A percentile compares a stretch with the other conserved stretches of the same genome.
Conservation (phyloP, 2,113 vertebrate species). For the Ammodytes marinus region DNA sequence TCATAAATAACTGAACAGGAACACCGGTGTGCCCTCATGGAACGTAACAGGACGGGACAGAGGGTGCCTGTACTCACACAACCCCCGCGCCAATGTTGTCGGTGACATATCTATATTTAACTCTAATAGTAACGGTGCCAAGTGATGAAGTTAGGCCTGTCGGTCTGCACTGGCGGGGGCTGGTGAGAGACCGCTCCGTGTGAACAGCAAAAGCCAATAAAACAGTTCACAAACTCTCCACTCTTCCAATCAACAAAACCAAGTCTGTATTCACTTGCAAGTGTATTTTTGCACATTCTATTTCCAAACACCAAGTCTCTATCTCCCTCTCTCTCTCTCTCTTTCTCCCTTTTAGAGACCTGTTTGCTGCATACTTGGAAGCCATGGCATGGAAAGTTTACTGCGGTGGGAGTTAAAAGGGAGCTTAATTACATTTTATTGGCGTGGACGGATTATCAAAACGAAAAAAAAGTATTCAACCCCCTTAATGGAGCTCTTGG, state of each 20-base stretch:
- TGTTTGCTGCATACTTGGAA: slow-evolving; percentile 76
- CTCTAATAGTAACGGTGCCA: slow-evolving; percentile 55
- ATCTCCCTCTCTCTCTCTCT: slow-evolving; percentile 19
- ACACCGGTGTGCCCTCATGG: slow-evolving; percentile 47
- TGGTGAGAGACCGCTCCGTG: slow-evolving; percentile 18
- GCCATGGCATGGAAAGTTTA: slow-evolving; percentile 79
- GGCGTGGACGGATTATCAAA: slow-evolving; percentile 79
- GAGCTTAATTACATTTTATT: slow-evolving; percentile 79
- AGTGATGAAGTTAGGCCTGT: slow-evolving; percentile 62
- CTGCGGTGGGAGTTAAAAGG: slow-evolving; percentile 78
- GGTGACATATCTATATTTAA: slow-evolving; percentile 66
- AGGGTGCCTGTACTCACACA: slow-evolving; percentile 60
- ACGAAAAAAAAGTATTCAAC: slow-evolving; percentile 55
- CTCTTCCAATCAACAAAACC: slow-evolving; percentile 81
- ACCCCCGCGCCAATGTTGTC: slow-evolving; percentile 45
- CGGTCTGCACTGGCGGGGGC: slow-evolving; percentile 5
- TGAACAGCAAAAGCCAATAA: slow-evolving; percentile 72
- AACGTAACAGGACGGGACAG: slow-evolving; percentile 55
- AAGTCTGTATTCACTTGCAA: slow-evolving; percentile 75
- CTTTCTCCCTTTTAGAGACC: slow-evolving; percentile 63
- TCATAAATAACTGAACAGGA: slow-evolving; percentile 64
- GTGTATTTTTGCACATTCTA: slow-evolving; percentile 82
- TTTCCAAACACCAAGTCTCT: slow-evolving; percentile 74
- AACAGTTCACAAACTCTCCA: slow-evolving; percentile 73
- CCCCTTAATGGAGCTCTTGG: slow-evolving; percentile 28